Base-by-base conservation (phyloP, 2,797 vertebrate genomes). In the Neosilurus hyrtlii region DNA sequence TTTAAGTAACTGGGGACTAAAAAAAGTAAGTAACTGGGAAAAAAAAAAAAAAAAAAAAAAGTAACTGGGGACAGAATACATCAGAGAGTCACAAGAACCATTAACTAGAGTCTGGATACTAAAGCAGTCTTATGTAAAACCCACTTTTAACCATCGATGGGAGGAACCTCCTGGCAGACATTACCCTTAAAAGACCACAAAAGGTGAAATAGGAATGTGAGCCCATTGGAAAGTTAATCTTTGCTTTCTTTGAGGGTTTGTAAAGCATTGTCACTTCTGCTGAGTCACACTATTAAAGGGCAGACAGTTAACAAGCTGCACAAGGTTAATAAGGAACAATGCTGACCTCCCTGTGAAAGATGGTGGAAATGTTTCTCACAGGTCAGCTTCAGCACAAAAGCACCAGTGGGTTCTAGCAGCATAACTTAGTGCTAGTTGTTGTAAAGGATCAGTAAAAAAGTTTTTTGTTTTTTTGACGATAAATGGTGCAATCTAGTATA, bases 251-350 rank as follows among this genome's bases (percentile, higher is more conserved):
- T 70, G 49, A 80, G 77, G 57, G 67, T 20, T 54, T n/a, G 52
- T 26, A 66, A 79, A 82, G 54, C 73, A 79, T 62, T 61, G 61
- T 66, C 84, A 85, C 80, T 82, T 83, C 37, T 80, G 14, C 15
- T 1, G 81, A 81, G 82, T 16, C 26, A 43, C 68, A 72, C 74
- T 76, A 75, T 88, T 87, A 85, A 86, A 82, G 76, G 68, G 80
- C 82, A 82, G 79, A 52, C 61, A 71, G 81, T 86, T 74, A 88
- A 87, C 84, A 78, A 85, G 84, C 83, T 73, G 49, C 54, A 56
- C 68, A 49, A 59, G 30, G 26, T 70, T 57, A 80, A 80, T 24
- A 24, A 49, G 24, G 71, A 80, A 66, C 80, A 37, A 30, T 10
- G 8, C 70, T 83, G 84, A 83, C 77, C 84, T 75, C 76, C 54